phyloP scores from a whole-genome alignment of 23 tunicate genomes.

The Ascidia mentula region DNA sequence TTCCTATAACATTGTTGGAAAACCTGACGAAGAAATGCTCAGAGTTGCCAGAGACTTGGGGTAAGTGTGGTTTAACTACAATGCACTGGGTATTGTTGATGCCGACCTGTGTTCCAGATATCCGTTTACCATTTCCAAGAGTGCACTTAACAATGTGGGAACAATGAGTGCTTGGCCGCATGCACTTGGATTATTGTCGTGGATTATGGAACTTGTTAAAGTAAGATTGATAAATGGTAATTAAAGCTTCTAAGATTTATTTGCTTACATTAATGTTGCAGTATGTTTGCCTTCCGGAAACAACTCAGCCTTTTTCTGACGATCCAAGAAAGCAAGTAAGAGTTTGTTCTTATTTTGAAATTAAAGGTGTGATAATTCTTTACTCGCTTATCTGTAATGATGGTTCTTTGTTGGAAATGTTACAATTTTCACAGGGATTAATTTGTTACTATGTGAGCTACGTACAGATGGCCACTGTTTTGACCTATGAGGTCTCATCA shows the following conservation, averaged over 20 bases:
- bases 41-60: slow-evolving; percentile 39
- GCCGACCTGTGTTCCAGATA: too few species aligned
- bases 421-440: not conserved
- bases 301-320: slow-evolving; percentile 2
- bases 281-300: slow-evolving; percentile 8
- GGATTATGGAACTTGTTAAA: slow-evolving; percentile 57
- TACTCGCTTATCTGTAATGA: not conserved
- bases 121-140: slow-evolving; percentile 70
- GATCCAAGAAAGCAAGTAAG: slow-evolving; percentile 20
- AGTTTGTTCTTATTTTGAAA: not conserved
- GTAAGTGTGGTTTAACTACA: too few species aligned
- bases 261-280: not conserved
- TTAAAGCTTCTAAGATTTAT: not conserved
- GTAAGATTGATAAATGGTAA: slow-evolving; percentile 7
- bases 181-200: slow-evolving; percentile 62
- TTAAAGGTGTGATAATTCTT: not conserved
- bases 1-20: slow-evolving; percentile 40
- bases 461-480: not conserved
- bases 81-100: too few species aligned
- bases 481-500: too few species aligned
- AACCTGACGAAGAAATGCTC: slow-evolving; percentile 69
- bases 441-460: not conserved
- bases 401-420: not conserved
- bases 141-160: slow-evolving; percentile 72
- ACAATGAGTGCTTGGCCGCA: slow-evolving; percentile 89